Evolutionary conservation across 1,140 invertebrate genomes (phyloP), one percentile per base, ranked within the genome.

Genomic region (Dendrolimus kikuchii): DNA sequence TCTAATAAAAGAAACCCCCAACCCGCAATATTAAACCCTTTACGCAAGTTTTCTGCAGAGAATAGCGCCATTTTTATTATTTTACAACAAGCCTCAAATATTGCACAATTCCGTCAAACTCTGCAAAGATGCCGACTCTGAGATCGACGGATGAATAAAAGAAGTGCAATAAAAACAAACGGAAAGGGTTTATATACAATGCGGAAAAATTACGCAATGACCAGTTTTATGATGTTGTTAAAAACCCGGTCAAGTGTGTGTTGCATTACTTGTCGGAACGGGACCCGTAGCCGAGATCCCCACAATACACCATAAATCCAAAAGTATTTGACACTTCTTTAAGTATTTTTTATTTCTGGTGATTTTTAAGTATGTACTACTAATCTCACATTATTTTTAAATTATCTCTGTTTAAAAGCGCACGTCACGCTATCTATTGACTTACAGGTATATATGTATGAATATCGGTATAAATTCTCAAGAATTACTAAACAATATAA

Each of bases 41-140:
- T 64, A 57, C 68, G 60, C 68, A 74, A 57, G 52, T 78, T 83
- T 82, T 81, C 71, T 74, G 81, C 78, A 49, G 66, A 74, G 68
- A 78, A 86, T 78, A 71, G 77, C 75, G 72, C 74, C 78, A 80
- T 77, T 85, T 85, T 81, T 84, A 83, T 86, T 81, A 76, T 64
- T 86, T 86, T 83, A 86, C 73, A 62, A 74, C 71, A 9, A 46
- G 38, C 51, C 66, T 71, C 63, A 66, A 81, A 77, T 62, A 60
- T 81, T 81, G 80, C 83, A 75, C 64, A 81, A 74, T 64, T 79
- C 8, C 40, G 38, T 5, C 38, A 46, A 40, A 47, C 48, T 51
- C 67, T 57, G 78, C 74, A 86, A 81, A 81, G 80, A 75, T 46
- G 61, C 81, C 83, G 83, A 71, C 77, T 74, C 51, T 40, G 53